Percentiles rank a stretch among this genome's conserved stretches.
Evolutionary conservation across 1,140 invertebrate genomes (phyloP).

Genomic region (Caerostris extrusa): DNA sequence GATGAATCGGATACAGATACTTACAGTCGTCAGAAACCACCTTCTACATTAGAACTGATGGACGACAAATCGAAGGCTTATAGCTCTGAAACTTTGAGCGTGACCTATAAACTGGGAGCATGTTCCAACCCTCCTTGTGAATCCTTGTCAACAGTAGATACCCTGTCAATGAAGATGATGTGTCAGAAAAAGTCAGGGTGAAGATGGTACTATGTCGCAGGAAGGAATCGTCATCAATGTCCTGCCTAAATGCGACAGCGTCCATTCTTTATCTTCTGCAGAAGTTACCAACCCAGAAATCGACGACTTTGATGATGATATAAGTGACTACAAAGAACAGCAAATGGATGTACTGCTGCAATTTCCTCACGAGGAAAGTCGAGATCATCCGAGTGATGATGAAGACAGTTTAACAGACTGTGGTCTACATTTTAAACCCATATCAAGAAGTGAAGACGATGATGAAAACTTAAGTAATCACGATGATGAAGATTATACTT

Average conservation of each 20-base stretch:
- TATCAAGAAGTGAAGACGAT: constrained; percentile 46
- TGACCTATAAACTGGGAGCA: constrained; percentile 50
- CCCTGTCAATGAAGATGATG: constrained; percentile 45
- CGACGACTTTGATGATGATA: constrained; percentile 63
- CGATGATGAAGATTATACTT: constrained; percentile 46
- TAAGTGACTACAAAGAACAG: constrained; percentile 61
- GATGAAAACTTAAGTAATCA: not conserved
- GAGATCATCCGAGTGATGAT: constrained; percentile 57
- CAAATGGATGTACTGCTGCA: constrained; percentile 59
- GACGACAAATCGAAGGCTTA: constrained; percentile 42
- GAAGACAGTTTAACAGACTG: constrained; percentile 72
- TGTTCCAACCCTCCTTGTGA: not conserved
- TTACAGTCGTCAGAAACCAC: not conserved
- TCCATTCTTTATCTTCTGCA: not conserved
- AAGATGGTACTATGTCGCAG: constrained; percentile 15
- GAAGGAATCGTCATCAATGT: constrained; percentile 66
- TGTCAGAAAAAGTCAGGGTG: not conserved
- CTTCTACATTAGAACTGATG: not conserved
- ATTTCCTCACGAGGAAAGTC: not conserved
- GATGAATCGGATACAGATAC: constrained; percentile 24
- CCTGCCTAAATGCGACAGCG: not conserved
- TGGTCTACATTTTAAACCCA: constrained; percentile 65
- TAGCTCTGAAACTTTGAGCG: constrained; percentile 51
- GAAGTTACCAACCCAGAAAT: constrained; percentile 49
- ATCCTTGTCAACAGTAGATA: not conserved